Base-by-base conservation (phyloP, 2,113 vertebrate species). In the Pelmatolapia mariae region DNA sequence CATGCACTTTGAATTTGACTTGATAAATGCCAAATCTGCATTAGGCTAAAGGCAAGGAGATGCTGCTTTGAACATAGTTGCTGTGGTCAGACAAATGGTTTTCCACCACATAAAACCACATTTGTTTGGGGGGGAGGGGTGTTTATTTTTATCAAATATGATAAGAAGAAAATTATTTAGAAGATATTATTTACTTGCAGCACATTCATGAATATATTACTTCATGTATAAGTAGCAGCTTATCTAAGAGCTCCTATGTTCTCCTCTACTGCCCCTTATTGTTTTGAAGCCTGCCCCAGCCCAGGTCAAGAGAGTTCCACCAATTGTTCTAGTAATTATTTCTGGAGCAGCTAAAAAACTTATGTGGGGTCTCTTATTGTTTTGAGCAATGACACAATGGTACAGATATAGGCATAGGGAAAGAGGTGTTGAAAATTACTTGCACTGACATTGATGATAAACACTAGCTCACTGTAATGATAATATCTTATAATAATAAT, bases 281-380 rank as follows among this genome's bases (percentile, higher is more conserved):
- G 90, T 94, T 88, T 71, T 81, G 63, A 87, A 68, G 85, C 54
- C 45, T 7, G 50, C 15, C 19, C 50, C 33, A 13, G 83, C 76
- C 82, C 73, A 59, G 66, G 84, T 90, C 40, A 3, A 54, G 54
- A 86, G 87, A 93, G 83, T 95, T 95, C 94, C 91, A 91, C 88
- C 91, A 93, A 94, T 94, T 95, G 95, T 96, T 92, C 78, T n/a
- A 26, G 7, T 22, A 33, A 81, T 79, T 59, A 86, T 71, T 81
- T 63, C 59, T 82, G 61, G 71, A 3, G 16, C 43, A 45, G 89
- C 43, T 88, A 90, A 89, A 59, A 26, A 85, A 81, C 33, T 33
- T 87, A 9, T 68, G 36, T 36, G 57, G 43, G 31, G 43, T 90
- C 84, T 86, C 40, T 45, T 52, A 76, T 90, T 93, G 86, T 91